These are phyloP conservation scores for Montipora foliosa DNA, from an alignment of 64 coral and sea anemone species.

Conservation along the genomic window DNA sequence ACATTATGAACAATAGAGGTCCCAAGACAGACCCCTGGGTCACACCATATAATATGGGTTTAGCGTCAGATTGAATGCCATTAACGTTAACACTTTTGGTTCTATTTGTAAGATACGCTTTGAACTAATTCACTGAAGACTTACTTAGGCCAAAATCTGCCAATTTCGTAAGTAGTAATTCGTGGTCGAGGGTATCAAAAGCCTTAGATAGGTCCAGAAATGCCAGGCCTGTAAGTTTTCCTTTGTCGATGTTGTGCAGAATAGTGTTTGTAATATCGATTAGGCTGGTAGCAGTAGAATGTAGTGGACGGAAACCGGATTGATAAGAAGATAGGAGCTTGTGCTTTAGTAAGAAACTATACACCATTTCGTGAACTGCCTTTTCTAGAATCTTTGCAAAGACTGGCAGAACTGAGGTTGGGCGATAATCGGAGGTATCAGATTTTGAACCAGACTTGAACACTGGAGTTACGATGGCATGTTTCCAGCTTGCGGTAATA, in stretches of 20 bases:
- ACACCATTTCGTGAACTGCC: conserved; percentile 18
- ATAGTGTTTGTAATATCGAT: no score
- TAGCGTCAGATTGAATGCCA: not conserved
- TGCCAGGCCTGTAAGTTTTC: no score
- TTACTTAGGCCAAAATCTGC: conserved; percentile 6
- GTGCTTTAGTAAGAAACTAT: no score
- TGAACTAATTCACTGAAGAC: conserved; percentile 28
- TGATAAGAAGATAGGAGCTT: no score
- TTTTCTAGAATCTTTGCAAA: conserved; percentile 8
- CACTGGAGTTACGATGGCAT: no score
- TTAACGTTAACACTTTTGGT: not conserved
- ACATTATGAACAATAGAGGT: no score
- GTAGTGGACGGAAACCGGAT: no score
- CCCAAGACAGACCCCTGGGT: not conserved
- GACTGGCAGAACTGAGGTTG: conserved; percentile 18
- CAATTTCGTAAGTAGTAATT: conserved; percentile 17
- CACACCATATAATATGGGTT: not conserved
- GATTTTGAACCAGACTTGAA: not conserved
- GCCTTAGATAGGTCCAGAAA: no score
- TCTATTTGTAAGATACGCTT: conserved; percentile 32
- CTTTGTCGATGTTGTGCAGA: no score
- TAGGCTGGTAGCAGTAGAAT: no score
- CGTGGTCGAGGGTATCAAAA: no score
- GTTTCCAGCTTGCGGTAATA: no score
- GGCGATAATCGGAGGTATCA: conserved; percentile 22